Conservation (phyloP, 2,888 invertebrate genomes). For the Diarsia brunnea region DNA sequence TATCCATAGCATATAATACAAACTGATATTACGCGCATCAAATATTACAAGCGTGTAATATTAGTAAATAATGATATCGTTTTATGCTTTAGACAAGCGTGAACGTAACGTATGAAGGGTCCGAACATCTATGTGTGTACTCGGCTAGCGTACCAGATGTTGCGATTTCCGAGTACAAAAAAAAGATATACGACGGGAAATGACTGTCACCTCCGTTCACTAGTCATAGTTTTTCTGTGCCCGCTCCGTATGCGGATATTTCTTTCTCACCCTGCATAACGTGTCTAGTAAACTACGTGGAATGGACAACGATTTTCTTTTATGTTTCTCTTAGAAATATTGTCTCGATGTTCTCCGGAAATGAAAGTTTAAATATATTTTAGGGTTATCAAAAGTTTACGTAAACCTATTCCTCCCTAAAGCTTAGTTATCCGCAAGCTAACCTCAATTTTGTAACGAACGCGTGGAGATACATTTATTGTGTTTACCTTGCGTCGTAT, state of each 20-base stretch:
- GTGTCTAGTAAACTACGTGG: constrained; percentile 48
- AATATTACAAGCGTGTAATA: constrained; percentile 65
- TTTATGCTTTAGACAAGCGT: constrained; percentile 72
- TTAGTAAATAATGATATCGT: constrained; percentile 51
- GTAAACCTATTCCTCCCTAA: constrained; percentile 21
- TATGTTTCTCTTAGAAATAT: constrained; percentile 30
- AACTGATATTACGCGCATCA: constrained; percentile 22
- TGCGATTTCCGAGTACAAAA: constrained; percentile 85
- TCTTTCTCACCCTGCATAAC: constrained; percentile 63
- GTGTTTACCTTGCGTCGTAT: constrained; percentile 72
- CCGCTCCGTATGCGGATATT: constrained; percentile 66
- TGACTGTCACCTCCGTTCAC: constrained; percentile 83
- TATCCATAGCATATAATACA: background rate
- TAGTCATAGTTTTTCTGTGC: constrained; percentile 82
- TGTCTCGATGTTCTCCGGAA: constrained; percentile 10
- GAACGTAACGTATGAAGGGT: constrained; percentile 71
- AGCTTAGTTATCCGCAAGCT: constrained; percentile 31
- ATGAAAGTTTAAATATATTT: constrained; percentile 42
- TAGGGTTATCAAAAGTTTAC: constrained; percentile 26
- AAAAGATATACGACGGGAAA: constrained; percentile 87
- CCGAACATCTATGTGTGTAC: constrained; percentile 71
- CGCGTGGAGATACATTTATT: constrained; percentile 59
- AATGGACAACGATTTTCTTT: constrained; percentile 56
- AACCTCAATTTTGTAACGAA: constrained; percentile 70
- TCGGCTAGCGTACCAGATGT: constrained; percentile 82